Evolutionary conservation across 64 coral and sea anemone species (phyloP).

Genomic region (Porites lutea): DNA sequence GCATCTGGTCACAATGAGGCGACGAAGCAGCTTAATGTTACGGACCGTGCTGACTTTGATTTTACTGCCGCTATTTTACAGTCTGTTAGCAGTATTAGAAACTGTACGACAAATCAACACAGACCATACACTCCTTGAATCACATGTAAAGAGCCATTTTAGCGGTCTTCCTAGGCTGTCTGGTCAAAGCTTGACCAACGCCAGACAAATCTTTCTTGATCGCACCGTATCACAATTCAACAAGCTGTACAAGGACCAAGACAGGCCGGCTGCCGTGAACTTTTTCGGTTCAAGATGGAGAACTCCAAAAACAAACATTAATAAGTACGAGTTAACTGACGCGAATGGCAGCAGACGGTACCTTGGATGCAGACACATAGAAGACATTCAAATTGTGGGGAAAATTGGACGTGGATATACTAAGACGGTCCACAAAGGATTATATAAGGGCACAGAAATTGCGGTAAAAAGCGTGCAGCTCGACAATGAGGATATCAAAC

Average conservation of each 20-base stretch:
- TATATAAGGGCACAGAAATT: conserved; percentile 17
- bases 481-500: conserved; percentile 66
- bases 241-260: not conserved
- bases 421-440: conserved; percentile 78
- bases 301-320: not conserved
- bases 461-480: conserved; percentile 76
- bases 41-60: not conserved
- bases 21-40: not conserved
- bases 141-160: conserved; percentile 9
- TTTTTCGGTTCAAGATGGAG: not conserved
- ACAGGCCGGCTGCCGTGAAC: not conserved
- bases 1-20: conserved; percentile 20
- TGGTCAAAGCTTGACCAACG: not conserved
- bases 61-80: conserved; percentile 37
- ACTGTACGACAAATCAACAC: conserved; percentile 27
- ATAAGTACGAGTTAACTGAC: not conserved
- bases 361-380: conserved; percentile 71
- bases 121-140: not conserved
- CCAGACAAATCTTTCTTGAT: not conserved
- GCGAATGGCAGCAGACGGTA: not conserved
- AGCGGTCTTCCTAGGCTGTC: conserved; percentile 5
- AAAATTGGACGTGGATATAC: conserved; percentile 82
- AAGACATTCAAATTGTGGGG: conserved; percentile 33
- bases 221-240: not conserved
- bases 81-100: conserved; percentile 17